Evolutionary conservation across 2,888 invertebrate genomes (phyloP).

Genomic region (Lasioglossum vierecki): DNA sequence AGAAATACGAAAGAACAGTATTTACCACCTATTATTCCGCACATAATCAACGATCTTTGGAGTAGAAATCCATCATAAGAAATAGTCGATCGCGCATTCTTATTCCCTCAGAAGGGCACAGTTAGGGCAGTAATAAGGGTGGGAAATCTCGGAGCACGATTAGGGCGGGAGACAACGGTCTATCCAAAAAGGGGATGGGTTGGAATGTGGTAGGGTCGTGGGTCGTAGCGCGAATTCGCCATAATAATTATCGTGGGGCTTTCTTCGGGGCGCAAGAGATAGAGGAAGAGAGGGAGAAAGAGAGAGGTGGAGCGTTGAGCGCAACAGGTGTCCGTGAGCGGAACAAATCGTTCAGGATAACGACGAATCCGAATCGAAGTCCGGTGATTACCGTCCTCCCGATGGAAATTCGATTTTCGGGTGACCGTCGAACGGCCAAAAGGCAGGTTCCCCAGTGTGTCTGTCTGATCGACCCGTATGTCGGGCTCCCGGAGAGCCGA

Average conservation of each 20-base stretch:
- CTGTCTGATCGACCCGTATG: slow-evolving; percentile 37
- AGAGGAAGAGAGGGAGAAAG: not conserved
- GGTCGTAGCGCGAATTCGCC: slow-evolving; percentile 57
- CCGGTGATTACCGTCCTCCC: slow-evolving; percentile 67
- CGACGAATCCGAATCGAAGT: slow-evolving; percentile 74
- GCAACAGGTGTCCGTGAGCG: slow-evolving; percentile 76
- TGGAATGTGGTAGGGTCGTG: slow-evolving; percentile 17
- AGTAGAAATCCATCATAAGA: too few species aligned
- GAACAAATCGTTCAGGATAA: slow-evolving; percentile 79
- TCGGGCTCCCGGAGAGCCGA: slow-evolving; percentile 17
- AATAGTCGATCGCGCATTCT: not conserved
- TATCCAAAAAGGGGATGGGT: not conserved
- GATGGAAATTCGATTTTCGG: slow-evolving; percentile 70
- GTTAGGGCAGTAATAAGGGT: not conserved
- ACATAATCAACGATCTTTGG: too few species aligned
- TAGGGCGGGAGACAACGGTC: not conserved
- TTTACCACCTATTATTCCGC: too few species aligned
- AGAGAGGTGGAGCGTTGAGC: slow-evolving; percentile 8
- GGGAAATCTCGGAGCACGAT: slow-evolving; percentile 7
- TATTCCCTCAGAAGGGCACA: not conserved
- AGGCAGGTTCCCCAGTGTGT: slow-evolving; percentile 37
- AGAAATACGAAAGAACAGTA: not conserved
- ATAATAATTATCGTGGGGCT: slow-evolving; percentile 74
- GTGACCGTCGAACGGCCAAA: slow-evolving; percentile 61
- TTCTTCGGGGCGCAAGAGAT: slow-evolving; percentile 59